phyloP scores from a whole-genome alignment of 2,113 vertebrate species.

The Lagopus muta region DNA sequence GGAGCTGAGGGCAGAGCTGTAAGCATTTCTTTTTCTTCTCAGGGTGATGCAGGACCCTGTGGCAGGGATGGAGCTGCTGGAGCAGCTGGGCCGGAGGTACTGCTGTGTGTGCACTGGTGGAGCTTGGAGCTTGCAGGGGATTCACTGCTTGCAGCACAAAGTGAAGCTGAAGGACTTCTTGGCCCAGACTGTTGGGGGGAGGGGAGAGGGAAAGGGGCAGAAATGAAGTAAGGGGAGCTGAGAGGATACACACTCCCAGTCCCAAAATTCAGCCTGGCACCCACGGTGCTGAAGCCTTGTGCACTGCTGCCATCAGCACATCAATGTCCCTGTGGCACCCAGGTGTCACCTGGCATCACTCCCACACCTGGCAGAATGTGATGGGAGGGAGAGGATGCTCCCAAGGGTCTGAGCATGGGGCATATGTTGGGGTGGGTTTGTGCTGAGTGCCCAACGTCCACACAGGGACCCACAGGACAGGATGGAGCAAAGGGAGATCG shows the following conservation, averaged over 20 bases:
- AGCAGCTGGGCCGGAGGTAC: constrained; percentile 74
- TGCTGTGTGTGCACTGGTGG: not conserved
- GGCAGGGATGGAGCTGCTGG: constrained; percentile 74
- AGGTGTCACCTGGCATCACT: not conserved
- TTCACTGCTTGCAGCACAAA: not conserved
- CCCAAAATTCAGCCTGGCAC: not conserved
- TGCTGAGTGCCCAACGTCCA: not conserved
- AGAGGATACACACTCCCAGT: not conserved
- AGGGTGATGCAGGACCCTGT: constrained; percentile 78
- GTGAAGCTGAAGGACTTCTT: not conserved
- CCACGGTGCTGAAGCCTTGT: not conserved
- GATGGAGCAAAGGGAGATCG: constrained; percentile 80
- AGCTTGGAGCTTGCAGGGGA: not conserved
- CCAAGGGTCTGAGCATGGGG: not conserved
- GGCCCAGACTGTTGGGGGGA: not conserved
- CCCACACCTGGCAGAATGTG: accelerated
- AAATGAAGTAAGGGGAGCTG: not conserved
- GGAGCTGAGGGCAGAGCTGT: not conserved
- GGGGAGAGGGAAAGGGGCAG: not conserved
- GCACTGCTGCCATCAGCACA: accelerated
- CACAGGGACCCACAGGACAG: constrained; percentile 79
- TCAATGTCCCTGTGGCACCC: accelerated
- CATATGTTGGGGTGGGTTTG: accelerated
- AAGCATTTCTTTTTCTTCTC: not conserved
- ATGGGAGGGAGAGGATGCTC: not conserved